Conservation (phyloP, 2,113 vertebrate genomes). For the Collichthys lucidus region DNA sequence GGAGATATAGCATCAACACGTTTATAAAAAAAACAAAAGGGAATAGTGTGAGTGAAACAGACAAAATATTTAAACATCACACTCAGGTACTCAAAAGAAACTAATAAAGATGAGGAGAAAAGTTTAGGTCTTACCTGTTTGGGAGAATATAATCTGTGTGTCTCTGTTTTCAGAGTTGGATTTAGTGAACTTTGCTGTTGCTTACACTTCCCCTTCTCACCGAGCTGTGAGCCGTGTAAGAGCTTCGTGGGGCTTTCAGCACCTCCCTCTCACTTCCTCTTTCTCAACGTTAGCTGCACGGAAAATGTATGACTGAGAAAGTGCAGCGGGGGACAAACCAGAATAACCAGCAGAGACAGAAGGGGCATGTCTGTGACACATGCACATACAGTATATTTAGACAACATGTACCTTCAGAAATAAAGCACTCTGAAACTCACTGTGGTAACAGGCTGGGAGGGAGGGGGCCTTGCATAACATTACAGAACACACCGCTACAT, state of each 20-base stretch:
- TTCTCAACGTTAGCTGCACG: constrained; percentile 32
- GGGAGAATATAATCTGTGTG: neutral
- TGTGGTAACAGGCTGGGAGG: too few relatives aligned
- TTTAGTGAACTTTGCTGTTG: constrained; percentile 6
- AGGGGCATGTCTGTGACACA: neutral
- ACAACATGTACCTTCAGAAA: neutral
- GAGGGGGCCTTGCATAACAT: too few relatives aligned
- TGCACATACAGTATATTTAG: neutral
- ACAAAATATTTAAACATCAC: neutral
- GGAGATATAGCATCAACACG: neutral
- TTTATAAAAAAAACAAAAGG: neutral
- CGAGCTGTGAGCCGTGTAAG: neutral
- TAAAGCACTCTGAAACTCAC: too few relatives aligned
- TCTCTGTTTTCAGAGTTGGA: neutral
- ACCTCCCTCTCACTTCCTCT: constrained; percentile 67
- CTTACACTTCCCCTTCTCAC: constrained; percentile 62
- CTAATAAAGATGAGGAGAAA: neutral
- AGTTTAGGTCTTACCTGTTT: constrained; percentile 49
- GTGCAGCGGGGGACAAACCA: neutral
- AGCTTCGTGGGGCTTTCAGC: constrained; percentile 40
- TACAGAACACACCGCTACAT: too few relatives aligned
- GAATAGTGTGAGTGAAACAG: neutral
- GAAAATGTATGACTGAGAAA: constrained; percentile 48
- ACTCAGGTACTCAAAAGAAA: neutral
- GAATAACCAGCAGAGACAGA: constrained; percentile 28